Evolutionary conservation across 1,140 invertebrate genomes (phyloP), one percentile per base, ranked within the genome.

Genomic region (Diabrotica virgifera): DNA sequence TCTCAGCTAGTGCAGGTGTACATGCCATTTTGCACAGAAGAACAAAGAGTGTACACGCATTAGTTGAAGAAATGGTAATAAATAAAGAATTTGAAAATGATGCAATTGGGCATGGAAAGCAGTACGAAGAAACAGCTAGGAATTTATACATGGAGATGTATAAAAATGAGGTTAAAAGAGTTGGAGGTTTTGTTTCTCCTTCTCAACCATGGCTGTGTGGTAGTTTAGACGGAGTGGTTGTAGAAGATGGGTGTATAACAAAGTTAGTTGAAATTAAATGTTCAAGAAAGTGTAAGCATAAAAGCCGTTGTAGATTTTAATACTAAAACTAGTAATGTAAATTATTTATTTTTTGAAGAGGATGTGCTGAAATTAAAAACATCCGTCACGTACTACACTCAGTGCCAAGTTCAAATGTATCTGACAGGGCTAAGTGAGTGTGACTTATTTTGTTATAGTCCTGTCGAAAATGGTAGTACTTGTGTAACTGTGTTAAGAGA

Each of bases 211-310:
- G 70, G 64, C 64, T 76, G 35, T 71, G 61, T 37, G 67, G 66
- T 37, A 74, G 70, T 60, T 68, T 71, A 13, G 73, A 75, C 67
- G 72, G 71, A 24, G 63, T 74, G 55, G 65, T 73, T 12, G n/a
- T 71, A 46, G 53, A 66, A 52, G 62, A 72, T 60, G 60, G 37
- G 11, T 51, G 14, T 51, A 36, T 71, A 8, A 9, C 13, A 36
- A 72, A 68, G 54, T 14, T 75, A 50, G 46, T 77, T 53, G 75
- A 76, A 70, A 70, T 77, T n/a, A n/a, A n/a, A n/a, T n/a, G n/a
- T n/a, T n/a, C n/a, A n/a, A n/a, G n/a, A n/a, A n/a, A n/a, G n/a
- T 38, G 76, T 74, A 67, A 75, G 73, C 64, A 70, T 70, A 10
- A 61, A 68, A 66, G 57, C 64, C 24, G 65, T 73, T 14, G 57